phyloP scores from a whole-genome alignment of 2,797 vertebrate genomes.

The Gallinago solitaria region DNA sequence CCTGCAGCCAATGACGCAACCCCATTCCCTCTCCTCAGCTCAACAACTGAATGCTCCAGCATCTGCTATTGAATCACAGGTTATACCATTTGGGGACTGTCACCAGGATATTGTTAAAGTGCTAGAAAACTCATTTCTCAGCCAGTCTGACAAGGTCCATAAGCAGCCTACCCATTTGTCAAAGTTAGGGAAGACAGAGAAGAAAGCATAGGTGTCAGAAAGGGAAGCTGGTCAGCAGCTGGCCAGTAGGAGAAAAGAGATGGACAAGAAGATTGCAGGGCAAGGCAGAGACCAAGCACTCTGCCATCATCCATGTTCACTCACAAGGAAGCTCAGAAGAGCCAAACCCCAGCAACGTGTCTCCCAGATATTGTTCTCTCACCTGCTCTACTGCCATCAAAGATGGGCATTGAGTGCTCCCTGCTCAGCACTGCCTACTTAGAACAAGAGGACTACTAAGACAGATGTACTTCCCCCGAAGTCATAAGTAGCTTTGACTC shows the following conservation, averaged over 20 bases:
- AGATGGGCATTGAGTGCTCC: background rate
- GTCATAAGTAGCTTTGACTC: background rate
- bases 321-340: background rate
- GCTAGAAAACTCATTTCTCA: background rate
- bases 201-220: background rate
- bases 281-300: background rate
- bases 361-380: rapidly evolving
- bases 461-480: background rate
- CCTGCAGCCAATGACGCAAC: background rate
- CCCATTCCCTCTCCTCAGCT: background rate
- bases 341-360: background rate
- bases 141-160: background rate
- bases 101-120: background rate
- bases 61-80: background rate
- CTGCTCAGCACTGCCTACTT: background rate
- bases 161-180: background rate
- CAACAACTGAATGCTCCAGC: background rate
- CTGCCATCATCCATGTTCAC: background rate
- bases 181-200: background rate
- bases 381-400: background rate
- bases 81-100: background rate
- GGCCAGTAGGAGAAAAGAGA: background rate
- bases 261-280: background rate
- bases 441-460: background rate
- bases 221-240: background rate